These are phyloP conservation scores for Eucera pruinosa DNA, from an alignment of 2,888 invertebrate genomes.

Conservation along the genomic window DNA sequence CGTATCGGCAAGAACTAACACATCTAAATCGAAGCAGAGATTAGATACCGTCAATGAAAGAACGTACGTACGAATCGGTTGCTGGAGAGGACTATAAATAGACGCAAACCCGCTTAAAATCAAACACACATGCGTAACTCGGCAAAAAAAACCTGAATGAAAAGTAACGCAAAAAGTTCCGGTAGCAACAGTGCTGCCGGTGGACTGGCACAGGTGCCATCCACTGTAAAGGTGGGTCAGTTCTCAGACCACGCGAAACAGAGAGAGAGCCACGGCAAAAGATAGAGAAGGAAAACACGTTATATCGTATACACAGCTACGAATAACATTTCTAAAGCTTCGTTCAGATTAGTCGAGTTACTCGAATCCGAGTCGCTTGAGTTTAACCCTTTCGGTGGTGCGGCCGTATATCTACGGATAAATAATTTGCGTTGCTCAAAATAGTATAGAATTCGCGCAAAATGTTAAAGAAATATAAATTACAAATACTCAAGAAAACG, in stretches of 20 bases:
- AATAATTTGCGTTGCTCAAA: no score
- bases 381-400: no score
- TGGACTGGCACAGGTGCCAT: conserved; percentile 4
- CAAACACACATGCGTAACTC: neutral
- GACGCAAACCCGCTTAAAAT: neutral
- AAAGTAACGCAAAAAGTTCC: neutral
- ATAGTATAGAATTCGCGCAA: no score
- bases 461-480: no score
- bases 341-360: no score
- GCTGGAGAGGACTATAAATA: neutral
- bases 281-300: neutral
- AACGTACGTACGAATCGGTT: neutral
- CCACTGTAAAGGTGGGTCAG: conserved; percentile 18
- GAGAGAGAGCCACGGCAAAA: neutral
- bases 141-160: neutral
- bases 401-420: no score
- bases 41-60: neutral
- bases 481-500: no score
- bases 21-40: neutral
- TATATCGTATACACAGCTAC: neutral
- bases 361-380: no score
- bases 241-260: no score
- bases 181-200: neutral
- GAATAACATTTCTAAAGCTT: neutral
- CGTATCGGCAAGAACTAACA: no score